Base-by-base conservation (phyloP, 2,113 vertebrate genomes). In the Indicator maculatus region DNA sequence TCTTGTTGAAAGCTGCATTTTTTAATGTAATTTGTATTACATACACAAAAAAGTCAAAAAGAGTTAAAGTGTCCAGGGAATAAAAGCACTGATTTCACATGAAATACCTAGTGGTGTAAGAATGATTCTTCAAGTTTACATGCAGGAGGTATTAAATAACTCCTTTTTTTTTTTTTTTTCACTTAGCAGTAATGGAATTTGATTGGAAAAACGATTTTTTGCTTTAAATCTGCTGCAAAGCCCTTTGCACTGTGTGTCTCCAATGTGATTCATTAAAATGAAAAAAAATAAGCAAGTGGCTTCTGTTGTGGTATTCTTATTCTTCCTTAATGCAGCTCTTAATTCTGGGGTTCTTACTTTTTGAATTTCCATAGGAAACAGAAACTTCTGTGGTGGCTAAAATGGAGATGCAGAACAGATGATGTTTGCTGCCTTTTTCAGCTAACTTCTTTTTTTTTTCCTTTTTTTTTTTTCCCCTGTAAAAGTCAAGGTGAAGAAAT, bases 271-370 rank as follows among this genome's bases (percentile, higher is more conserved):
- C 52, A 70, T 83, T 88, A 38, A 72, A 80, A 76, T 69, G 30
- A 72, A 84, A 74, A 94, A 76, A 81, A 88, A 23, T 4, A 0
- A 60, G 55, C 41, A 73, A 60, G 50, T 73, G 88, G 82, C 75
- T 77, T 86, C 56, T 92, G 31, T 50, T 81, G 41, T 41, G 59
- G 19, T 86, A 77, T 80, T 95, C 93, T 93, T 88, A 86, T 79
- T 81, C 86, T 89, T 27, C 75, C 55, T 90, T 78, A 73, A 83
- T 84, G 28, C 67, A 88, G 45, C 74, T 56, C 75, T 45, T 86
- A 73, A 76, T 96, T 89, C 45, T 88, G 16, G 78, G 89, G 55
- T 73, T 65, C 85, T 89, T 80, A 44, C 16, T 58, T 74, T 82
- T 31, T 73, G 15, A 64, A 66, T 93, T 96, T 89, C 28, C 38